Evolutionary conservation across 2,113 vertebrate genomes (phyloP), one percentile per base, ranked within the genome.

Genomic region (Pseudorectes ferrugineus): DNA sequence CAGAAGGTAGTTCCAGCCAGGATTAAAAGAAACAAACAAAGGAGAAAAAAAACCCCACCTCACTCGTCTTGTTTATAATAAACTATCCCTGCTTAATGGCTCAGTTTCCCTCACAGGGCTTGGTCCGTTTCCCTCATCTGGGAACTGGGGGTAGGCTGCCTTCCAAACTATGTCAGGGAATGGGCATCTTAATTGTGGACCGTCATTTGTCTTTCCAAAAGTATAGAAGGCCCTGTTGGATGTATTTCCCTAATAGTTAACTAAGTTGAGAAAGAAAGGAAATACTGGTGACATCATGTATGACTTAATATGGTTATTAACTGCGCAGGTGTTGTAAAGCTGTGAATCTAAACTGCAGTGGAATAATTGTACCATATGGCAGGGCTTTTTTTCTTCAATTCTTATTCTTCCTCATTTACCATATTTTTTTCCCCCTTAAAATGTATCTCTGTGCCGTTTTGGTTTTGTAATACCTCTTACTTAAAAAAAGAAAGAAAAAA

Each of bases 321-420:
- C 63, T 74, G 72, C 0, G 1, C 92, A 94, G 95, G 89, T 96
- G 90, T 90, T 96, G 85, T 80, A 85, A 96, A 94, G 92, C 90
- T 96, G 92, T 92, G 94, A 93, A 62, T 94, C 88, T 91, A 86
- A 95, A 96, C 88, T 84, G 68, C 35, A 57, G 43, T 89, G 65
- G 52, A 87, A 86, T 96, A 96, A 93, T 95, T 91, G 57, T 75
- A 65, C 79, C 88, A 85, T 92, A 92, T 90, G 88, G 57, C 75
- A 73, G 33, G 42, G 26, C 4, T 6, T 70, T 66, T 66, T 83
- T 42, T 23, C 31, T 73, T 83, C 71, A 36, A 4, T 89, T 92
- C 59, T 94, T 63, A 54, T 40, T 73, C 48, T 82, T 95, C 59
- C 63, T 71, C 28, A 43, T 61, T 70, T 73, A 33, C n/a, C 17